Evolutionary conservation across 1,140 invertebrate species (phyloP).

Genomic region (Armadillidium nasatum): DNA sequence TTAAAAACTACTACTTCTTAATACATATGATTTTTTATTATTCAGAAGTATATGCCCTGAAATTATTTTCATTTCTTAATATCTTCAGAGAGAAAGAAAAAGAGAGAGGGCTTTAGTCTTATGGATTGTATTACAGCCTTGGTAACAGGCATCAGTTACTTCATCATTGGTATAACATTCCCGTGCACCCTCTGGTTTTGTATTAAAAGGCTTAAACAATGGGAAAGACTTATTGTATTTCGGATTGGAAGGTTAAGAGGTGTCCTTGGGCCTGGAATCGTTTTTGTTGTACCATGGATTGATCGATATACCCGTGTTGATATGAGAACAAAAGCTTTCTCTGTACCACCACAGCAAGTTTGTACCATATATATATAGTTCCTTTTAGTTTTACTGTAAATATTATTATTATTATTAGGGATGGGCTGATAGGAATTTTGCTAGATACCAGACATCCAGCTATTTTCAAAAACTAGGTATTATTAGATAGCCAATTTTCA

Average conservation of each 20-base stretch:
- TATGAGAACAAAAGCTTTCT: constrained; percentile 38
- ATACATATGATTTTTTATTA: no score
- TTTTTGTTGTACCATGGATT: constrained; percentile 39
- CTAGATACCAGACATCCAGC: no score
- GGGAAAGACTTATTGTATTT: constrained; percentile 43
- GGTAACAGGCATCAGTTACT: constrained; percentile 38
- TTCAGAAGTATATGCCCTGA: not conserved
- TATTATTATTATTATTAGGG: no score
- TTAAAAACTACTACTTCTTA: no score
- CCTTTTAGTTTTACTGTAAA: no score
- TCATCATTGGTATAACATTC: constrained; percentile 42
- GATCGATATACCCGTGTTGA: constrained; percentile 31
- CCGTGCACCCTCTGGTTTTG: constrained; percentile 44
- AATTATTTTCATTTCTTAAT: not conserved
- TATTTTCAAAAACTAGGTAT: no score
- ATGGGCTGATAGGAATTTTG: no score
- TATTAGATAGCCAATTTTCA: no score
- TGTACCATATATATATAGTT: no score
- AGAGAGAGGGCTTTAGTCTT: not conserved
- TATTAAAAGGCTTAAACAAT: constrained; percentile 43
- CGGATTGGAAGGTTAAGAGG: constrained; percentile 25
- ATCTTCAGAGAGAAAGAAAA: not conserved
- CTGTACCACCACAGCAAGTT: constrained; percentile 33
- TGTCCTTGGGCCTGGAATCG: constrained; percentile 31
- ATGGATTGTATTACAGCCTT: constrained; percentile 35